Percentiles rank a stretch among this genome's conserved stretches.
Evolutionary conservation across 2,113 vertebrate genomes (phyloP).

Genomic region (Lampris megalopsis): DNA sequence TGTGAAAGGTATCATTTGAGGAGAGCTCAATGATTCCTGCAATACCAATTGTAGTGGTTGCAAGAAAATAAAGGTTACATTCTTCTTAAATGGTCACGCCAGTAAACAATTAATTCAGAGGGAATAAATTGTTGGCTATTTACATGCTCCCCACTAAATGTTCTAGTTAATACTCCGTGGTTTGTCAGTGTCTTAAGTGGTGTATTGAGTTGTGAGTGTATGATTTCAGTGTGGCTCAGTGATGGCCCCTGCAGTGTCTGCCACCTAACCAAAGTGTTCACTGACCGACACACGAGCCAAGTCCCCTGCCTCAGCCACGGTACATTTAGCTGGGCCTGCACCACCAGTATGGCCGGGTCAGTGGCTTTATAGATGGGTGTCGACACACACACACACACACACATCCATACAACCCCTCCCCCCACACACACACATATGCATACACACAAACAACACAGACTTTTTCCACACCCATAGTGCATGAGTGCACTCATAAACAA

Average conservation of each 20-base stretch:
- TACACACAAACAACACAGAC: constrained; percentile 7
- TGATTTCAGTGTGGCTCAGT: constrained; percentile 28
- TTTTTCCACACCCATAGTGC: not conserved
- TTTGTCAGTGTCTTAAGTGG: constrained; percentile 20
- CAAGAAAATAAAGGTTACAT: no score
- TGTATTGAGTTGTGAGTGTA: constrained; percentile 29
- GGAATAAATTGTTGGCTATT: not conserved
- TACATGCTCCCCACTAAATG: not conserved
- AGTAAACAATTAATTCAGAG: not conserved
- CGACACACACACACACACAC: not conserved
- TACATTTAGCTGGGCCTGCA: constrained; percentile 54
- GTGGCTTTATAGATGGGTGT: constrained; percentile 8
- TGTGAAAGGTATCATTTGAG: no score
- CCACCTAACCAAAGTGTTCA: constrained; percentile 36
- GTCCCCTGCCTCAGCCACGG: constrained; percentile 35
- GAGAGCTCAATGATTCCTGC: not conserved
- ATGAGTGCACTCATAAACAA: constrained; percentile 7
- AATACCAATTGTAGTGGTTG: not conserved
- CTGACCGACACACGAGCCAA: constrained; percentile 7
- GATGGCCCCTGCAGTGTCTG: constrained; percentile 3
- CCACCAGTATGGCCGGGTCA: constrained; percentile 32
- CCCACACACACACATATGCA: constrained; percentile 1
- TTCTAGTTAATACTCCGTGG: not conserved
- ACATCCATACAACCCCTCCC: constrained; percentile 3
- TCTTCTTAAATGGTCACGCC: no score